Base-by-base conservation (phyloP, 2,113 vertebrate species). In the Gymnobelideus leadbeateri region DNA sequence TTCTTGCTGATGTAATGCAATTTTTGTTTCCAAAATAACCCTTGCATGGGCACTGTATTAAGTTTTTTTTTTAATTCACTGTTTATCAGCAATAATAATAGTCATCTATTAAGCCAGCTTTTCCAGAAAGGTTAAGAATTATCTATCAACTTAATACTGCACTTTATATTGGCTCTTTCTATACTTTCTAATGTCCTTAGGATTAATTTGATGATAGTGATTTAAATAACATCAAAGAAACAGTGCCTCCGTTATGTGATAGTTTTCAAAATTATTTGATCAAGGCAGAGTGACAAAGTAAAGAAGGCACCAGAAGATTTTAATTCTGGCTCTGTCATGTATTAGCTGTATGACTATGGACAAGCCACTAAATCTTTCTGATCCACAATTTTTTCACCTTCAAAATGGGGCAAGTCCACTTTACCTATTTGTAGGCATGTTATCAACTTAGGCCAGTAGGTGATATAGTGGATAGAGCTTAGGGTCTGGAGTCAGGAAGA, bases 1-100 rank as follows among this genome's bases (percentile, higher is more conserved):
- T 97, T 97, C 96, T 96, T 96, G 96, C 93, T 96, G 95, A 97
- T 89, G 95, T 92, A 94, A 96, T 92, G 91, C 95, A 95, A 96
- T 91, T 95, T 96, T 97, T 89, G 92, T 94, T 68, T 96, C 94
- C 92, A 95, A 84, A 97, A 95, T 55, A 95, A 93, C 23, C 6
- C 50, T 95, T 91, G 84, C 77, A 92, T 50, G 92, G 68, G 61
- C 91, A 90, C 2, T 94, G 55, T 96, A 94, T 51, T 97, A 43
- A 49, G 26, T 91, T 90, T 93, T 54, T 43, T 55, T 96, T 96
- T 97, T n/a, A 93, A 90, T 92, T 94, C 90, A 90, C 90, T 96
- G 91, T 93, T 94, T 96, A 94, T 95, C 92, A 90, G 53, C 1
- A 90, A 93, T 8, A 51, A 8, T 2, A 90, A 57, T 94, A 47